Evolutionary conservation across 2,797 vertebrate species (phyloP), one percentile per base, ranked within the genome.

Genomic region (Platyrinchus mystaceus): DNA sequence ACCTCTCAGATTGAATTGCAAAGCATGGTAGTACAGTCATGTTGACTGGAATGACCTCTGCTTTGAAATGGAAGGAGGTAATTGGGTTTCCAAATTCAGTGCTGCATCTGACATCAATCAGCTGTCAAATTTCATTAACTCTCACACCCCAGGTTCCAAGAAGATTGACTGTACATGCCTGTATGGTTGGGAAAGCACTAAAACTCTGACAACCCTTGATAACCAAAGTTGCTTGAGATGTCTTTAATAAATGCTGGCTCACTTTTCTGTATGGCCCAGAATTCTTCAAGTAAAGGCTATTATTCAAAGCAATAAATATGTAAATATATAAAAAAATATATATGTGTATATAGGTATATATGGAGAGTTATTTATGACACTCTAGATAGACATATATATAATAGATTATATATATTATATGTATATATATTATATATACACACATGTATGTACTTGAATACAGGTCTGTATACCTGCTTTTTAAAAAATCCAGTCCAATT

Each of bases 41-140:
- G 90, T 76, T 92, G 92, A 81, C 84, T 96, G 88, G 62, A 87
- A 69, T 95, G 93, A 95, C 92, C 93, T 96, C 86, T 87, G 75
- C 84, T 95, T 95, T 93, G 90, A 89, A 66, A 92, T 41, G 78
- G 69, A 94, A 94, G 63, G 71, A 89, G 84, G 82, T 84, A 95
- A 96, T 92, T 86, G 69, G 93, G 84, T 89, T 96, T 93, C 84
- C 86, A 91, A 81, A 96, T 93, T 95, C 93, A 80, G 44, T 86
- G 55, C 87, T 94, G 84, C 66, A 56, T 90, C 95, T 89, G 56
- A 83, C 94, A 94, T 94, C 95, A 93, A 52, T 96, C 94, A 94
- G 82, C 78, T 95, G 92, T 95, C 95, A 96, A 95, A 96, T 96
- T 95, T 93, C 84, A 94, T 95, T 95, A 94, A 75, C 67, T 94